Evolutionary conservation across 2,797 vertebrate species (phyloP).

Genomic region (Apogon hyalosoma): DNA sequence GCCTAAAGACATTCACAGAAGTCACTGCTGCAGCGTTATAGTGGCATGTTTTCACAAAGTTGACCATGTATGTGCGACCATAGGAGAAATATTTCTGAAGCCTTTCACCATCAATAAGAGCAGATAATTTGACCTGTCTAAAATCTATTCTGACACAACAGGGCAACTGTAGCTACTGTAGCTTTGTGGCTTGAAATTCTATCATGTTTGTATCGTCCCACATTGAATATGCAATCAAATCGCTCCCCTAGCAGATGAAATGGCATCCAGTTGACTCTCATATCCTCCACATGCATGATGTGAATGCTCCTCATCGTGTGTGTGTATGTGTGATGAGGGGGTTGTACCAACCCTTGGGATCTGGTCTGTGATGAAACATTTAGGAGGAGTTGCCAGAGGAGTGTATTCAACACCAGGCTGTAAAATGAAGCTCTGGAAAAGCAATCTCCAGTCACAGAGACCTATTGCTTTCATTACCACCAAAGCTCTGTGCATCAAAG

Average conservation of each 20-base stretch:
- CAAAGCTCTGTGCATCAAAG: constrained; percentile 68
- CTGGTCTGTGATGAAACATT: constrained; percentile 83
- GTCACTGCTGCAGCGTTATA: not conserved
- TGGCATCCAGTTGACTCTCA: constrained; percentile 79
- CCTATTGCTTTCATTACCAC: constrained; percentile 79
- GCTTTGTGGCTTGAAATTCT: constrained; percentile 62
- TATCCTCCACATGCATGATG: constrained; percentile 73
- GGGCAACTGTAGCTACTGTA: constrained; percentile 47
- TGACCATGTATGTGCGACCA: constrained; percentile 11
- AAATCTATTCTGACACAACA: constrained; percentile 53
- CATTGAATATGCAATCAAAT: constrained; percentile 79
- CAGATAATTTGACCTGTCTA: constrained; percentile 54
- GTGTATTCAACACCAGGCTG: constrained; percentile 72
- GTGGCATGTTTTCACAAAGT: constrained; percentile 24
- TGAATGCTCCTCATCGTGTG: constrained; percentile 54
- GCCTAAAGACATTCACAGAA: constrained; percentile 5
- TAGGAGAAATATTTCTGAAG: constrained; percentile 32
- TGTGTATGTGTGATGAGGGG: constrained; percentile 61
- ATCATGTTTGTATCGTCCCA: constrained; percentile 73
- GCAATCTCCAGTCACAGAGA: constrained; percentile 79
- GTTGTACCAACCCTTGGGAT: constrained; percentile 75
- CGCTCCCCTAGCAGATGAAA: constrained; percentile 73
- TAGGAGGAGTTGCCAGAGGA: constrained; percentile 78
- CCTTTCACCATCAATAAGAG: constrained; percentile 36
- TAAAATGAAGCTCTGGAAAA: constrained; percentile 82